phyloP scores from a whole-genome alignment of 2,113 vertebrate species.

The Eulemur macaco region DNA sequence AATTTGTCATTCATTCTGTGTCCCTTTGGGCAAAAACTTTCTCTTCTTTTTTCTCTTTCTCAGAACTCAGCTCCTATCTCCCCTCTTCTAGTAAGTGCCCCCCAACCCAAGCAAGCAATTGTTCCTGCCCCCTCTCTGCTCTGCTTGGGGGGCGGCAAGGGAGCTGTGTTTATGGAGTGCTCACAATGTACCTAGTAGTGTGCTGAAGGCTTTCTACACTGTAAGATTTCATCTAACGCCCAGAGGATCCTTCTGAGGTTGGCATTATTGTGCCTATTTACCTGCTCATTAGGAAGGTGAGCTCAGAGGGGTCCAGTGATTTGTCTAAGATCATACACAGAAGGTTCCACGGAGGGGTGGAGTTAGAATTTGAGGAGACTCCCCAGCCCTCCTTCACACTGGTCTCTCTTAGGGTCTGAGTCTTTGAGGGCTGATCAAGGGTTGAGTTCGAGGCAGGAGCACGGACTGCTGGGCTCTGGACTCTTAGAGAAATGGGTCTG shows the following conservation, averaged over 20 bases:
- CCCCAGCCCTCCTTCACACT: not conserved
- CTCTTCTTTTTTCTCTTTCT: not conserved
- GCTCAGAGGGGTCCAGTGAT: not conserved
- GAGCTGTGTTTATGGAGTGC: no score
- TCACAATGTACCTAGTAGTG: not conserved
- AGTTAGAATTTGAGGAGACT: not conserved
- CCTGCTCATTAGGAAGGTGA: not conserved
- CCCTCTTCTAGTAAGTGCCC: not conserved
- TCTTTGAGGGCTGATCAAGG: not conserved
- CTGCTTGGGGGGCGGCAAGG: not conserved
- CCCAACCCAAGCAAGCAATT: no score
- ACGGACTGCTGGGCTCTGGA: not conserved
- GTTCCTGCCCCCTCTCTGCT: not conserved
- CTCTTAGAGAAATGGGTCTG: not conserved
- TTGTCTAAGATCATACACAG: not conserved
- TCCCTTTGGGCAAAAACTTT: slow-evolving; percentile 39
- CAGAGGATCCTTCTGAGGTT: not conserved
- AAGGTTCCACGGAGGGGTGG: not conserved
- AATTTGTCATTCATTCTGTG: not conserved
- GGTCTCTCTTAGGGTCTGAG: not conserved
- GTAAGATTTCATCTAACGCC: not conserved
- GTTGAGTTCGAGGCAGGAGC: not conserved
- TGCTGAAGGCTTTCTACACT: not conserved
- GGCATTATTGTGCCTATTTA: not conserved
- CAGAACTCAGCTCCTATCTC: not conserved